These are phyloP conservation scores for Illadopsis cleaveri DNA, from an alignment of 2,113 vertebrate species.

Conservation along the genomic window DNA sequence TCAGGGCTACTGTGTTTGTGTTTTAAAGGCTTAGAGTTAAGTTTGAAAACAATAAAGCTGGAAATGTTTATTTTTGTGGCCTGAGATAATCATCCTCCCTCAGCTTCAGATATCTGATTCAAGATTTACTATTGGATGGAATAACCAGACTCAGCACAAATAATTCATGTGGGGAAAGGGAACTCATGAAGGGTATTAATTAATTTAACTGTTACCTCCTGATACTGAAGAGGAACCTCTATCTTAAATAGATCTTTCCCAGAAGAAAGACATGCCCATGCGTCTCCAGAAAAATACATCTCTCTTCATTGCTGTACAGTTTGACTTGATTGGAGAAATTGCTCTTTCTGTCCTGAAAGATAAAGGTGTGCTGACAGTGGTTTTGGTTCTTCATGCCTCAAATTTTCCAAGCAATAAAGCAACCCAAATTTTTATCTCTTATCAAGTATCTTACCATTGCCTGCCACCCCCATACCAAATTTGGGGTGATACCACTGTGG, in stretches of 20 bases:
- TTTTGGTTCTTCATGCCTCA: background rate
- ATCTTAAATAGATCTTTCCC: background rate
- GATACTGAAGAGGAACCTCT: background rate
- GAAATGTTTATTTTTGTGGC: slow-evolving; percentile 74
- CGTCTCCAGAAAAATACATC: background rate
- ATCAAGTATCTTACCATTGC: background rate
- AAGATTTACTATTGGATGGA: slow-evolving; percentile 15
- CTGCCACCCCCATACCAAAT: background rate
- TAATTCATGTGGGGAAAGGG: background rate
- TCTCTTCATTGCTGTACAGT: background rate
- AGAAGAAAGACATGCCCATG: background rate
- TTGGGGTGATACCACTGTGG: background rate
- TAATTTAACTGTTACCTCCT: slow-evolving; percentile 5
- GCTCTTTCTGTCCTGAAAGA: background rate
- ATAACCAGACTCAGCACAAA: slow-evolving; percentile 28
- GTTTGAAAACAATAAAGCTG: slow-evolving; percentile 70
- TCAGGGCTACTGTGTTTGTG: slow-evolving; percentile 64
- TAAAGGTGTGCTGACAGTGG: background rate
- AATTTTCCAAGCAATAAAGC: background rate
- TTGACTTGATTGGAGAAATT: background rate
- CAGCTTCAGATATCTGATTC: slow-evolving; percentile 62
- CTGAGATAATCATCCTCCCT: slow-evolving; percentile 66
- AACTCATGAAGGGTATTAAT: background rate
- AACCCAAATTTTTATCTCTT: background rate
- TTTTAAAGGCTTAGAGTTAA: slow-evolving; percentile 62